A percentile compares a stretch with the other conserved stretches of the same genome.
phyloP scores from a whole-genome alignment of 2,888 invertebrate genomes.

The Caenorhabditis sinica region DNA sequence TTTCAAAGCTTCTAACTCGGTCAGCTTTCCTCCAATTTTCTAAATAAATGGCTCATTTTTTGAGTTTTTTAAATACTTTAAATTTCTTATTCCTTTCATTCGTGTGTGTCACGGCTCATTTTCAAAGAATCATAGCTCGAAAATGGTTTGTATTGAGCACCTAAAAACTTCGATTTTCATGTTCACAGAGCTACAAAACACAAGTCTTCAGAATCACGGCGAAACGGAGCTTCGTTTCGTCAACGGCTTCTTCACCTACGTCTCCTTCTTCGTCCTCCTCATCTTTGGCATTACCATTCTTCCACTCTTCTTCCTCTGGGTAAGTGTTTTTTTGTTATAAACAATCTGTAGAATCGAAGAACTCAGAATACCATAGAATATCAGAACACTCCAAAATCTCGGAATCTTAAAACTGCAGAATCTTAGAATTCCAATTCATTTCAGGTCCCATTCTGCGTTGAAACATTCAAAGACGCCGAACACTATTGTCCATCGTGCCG shows the following conservation, averaged over 20 bases:
- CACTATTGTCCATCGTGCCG: slow-evolving; percentile 81
- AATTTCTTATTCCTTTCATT: too few species aligned
- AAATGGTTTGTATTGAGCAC: too few species aligned
- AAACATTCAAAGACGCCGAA: slow-evolving; percentile 82
- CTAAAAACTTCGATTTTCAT: not conserved
- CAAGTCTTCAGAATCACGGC: slow-evolving; percentile 77
- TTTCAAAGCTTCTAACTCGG: too few species aligned
- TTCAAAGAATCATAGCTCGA: too few species aligned
- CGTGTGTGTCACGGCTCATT: too few species aligned
- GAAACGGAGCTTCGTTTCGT: slow-evolving; percentile 82
- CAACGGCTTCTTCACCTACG: slow-evolving; percentile 81
- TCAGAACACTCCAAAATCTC: not conserved
- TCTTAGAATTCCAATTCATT: slow-evolving; percentile 4
- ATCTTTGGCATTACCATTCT: slow-evolving; percentile 79
- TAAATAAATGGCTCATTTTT: too few species aligned
- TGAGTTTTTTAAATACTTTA: too few species aligned
- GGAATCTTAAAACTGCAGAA: too few species aligned
- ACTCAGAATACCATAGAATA: not conserved
- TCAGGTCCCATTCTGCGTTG: slow-evolving; percentile 77
- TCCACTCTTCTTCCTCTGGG: slow-evolving; percentile 83
- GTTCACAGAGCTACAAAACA: not conserved
- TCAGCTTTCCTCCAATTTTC: too few species aligned
- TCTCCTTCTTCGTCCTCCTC: slow-evolving; percentile 81
- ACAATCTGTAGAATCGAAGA: not conserved
- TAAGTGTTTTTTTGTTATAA: not conserved